Evolutionary conservation across 2,797 vertebrate genomes (phyloP), one percentile per base, ranked within the genome.

Genomic region (Smutsia temminckii): DNA sequence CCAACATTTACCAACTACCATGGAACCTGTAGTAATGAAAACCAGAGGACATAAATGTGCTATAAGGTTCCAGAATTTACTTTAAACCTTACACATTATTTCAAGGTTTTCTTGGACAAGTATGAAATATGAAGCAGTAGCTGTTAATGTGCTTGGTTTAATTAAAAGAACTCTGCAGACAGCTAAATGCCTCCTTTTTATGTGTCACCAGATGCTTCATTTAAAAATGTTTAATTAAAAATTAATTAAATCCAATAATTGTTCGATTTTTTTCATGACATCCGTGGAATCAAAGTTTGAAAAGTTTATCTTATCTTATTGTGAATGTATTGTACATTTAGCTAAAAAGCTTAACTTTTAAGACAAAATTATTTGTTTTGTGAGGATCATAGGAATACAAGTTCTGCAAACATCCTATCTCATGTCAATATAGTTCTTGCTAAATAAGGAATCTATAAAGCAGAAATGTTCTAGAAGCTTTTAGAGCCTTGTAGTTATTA

Each of bases 61-160:
- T 75, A 7, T 59, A 37, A 69, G 77, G 34, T 16, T 21, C 37
- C 27, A 42, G 34, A 71, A 53, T 51, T 86, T 71, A 53, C n/a
- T 74, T 91, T 53, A 80, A 94, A 91, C 6, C n/a, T 87, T 51
- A 23, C 21, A 18, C 11, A 37, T 81, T 78, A 80, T 77, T 91
- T 92, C 84, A 80, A 96, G 64, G 11, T 71, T 90, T 72, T 80
- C 87, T 78, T 72, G 34, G 42, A 63, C 18, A 61, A 64, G 59
- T 42, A 69, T 68, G 80, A 80, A 74, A 57, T 55, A 89, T 13
- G 61, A 94, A 84, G 63, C 27, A 51, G 57, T 34, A 32, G 10
- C 14, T 95, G 46, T 63, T 89, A 74, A 88, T 21, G 20, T 72
- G 23, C 46, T 86, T 61, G 59, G 34, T 74, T 96, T 92, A 77